Conservation (phyloP, 2,797 vertebrate species). For the Ctenopoma multispine region DNA sequence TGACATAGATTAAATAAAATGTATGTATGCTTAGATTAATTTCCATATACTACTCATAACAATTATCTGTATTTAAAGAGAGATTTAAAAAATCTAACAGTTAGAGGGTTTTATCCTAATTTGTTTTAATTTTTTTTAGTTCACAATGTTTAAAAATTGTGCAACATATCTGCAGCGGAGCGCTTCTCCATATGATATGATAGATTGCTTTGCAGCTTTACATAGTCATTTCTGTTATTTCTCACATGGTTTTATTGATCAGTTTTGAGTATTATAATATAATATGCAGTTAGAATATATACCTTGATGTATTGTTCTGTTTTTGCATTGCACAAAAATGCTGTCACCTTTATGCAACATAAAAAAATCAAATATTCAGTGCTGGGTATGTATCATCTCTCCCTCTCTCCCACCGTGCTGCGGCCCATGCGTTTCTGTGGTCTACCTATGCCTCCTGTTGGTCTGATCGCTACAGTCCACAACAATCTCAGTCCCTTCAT, state of each 20-base stretch:
- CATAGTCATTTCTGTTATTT: background rate
- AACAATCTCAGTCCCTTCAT: conserved; percentile 72
- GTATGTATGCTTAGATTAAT: background rate
- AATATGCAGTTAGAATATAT: background rate
- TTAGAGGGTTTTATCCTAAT: background rate
- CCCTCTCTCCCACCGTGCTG: conserved; percentile 37
- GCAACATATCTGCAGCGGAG: background rate
- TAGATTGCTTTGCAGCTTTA: background rate
- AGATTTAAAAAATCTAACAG: background rate
- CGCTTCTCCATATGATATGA: background rate
- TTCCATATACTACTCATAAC: background rate
- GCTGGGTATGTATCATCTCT: conserved; percentile 42
- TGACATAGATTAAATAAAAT: background rate
- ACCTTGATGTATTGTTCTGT: conserved; percentile 8
- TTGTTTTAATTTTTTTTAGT: background rate
- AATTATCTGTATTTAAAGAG: background rate
- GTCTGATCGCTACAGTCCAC: conserved; percentile 84
- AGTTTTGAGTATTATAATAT: conserved; percentile 7
- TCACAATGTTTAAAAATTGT: background rate
- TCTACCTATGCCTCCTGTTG: conserved; percentile 92
- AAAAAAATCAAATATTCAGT: conserved; percentile 54
- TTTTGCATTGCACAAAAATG: conserved; percentile 30
- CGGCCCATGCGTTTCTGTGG: conserved; percentile 80
- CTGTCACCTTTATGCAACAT: conserved; percentile 45
- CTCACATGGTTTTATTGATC: background rate